Conservation (phyloP, 2,888 invertebrate species). For the Scotopteryx bipunctaria region DNA sequence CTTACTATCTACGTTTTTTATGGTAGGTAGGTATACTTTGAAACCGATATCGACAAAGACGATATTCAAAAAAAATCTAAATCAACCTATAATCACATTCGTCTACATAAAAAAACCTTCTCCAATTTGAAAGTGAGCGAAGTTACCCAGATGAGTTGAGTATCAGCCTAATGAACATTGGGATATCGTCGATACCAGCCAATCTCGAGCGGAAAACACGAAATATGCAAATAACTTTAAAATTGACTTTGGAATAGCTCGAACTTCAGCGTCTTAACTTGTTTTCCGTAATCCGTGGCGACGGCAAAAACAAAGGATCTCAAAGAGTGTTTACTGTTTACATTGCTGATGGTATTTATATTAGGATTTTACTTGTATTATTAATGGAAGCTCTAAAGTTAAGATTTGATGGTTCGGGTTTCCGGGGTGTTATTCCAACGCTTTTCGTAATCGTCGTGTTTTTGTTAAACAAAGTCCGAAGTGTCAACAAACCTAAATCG, state of each 20-base stretch:
- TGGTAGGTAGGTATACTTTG: too few species aligned
- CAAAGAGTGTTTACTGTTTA: slow-evolving; percentile 29
- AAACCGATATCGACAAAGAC: too few species aligned
- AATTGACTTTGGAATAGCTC: slow-evolving; percentile 60
- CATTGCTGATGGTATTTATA: slow-evolving; percentile 30
- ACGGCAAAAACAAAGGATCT: slow-evolving; percentile 29
- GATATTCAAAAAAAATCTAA: too few species aligned
- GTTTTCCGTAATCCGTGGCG: slow-evolving; percentile 34
- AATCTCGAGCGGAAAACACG: slow-evolving; percentile 54
- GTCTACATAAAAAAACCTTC: slow-evolving; percentile 15
- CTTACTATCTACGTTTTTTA: too few species aligned
- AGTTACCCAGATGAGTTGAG: slow-evolving; percentile 37
- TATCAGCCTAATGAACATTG: slow-evolving; percentile 48
- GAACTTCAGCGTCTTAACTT: slow-evolving; percentile 40
- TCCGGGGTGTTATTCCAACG: slow-evolving; percentile 18
- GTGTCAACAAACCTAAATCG: slow-evolving; percentile 18
- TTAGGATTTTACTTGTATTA: slow-evolving; percentile 27
- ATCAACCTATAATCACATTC: too few species aligned
- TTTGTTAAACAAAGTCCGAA: slow-evolving; percentile 26
- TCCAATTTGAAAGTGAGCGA: slow-evolving; percentile 21
- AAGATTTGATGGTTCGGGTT: slow-evolving; percentile 20
- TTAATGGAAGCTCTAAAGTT: slow-evolving; percentile 23
- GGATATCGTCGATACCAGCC: slow-evolving; percentile 45
- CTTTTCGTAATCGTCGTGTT: slow-evolving; percentile 19
- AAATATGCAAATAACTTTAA: slow-evolving; percentile 70